Percentiles rank a stretch among this genome's conserved stretches.
These are phyloP conservation scores for Drosophila trapezifrons DNA, from an alignment of 1,140 invertebrate species.

Conservation along the genomic window DNA sequence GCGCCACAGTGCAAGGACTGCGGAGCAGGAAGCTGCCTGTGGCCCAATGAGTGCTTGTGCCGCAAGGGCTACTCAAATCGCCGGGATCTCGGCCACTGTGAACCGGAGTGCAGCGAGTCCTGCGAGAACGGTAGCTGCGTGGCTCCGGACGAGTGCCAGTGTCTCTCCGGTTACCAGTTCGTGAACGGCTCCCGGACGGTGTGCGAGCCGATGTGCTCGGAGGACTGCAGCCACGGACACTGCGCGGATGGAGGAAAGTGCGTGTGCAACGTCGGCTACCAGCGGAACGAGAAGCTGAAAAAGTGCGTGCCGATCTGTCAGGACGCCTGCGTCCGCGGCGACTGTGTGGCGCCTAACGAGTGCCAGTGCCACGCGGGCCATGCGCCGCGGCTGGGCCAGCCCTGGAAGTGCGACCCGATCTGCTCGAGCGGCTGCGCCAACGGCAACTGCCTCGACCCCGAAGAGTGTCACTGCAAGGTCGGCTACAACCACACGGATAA, in stretches of 20 bases:
- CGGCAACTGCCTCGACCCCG: conserved; percentile 83
- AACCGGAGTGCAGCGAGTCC: conserved; percentile 60
- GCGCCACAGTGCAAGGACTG: conserved; percentile 66
- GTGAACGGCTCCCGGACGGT: conserved; percentile 47
- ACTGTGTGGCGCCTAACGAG: conserved; percentile 86
- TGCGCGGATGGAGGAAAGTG: conserved; percentile 86
- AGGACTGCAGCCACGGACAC: conserved; percentile 86
- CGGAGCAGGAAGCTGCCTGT: conserved; percentile 62
- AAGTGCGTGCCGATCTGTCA: conserved; percentile 86
- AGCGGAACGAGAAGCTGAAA: conserved; percentile 76
- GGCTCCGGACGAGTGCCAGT: conserved; percentile 84
- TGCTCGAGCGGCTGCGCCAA: conserved; percentile 68
- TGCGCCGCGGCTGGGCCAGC: conserved; percentile 27
- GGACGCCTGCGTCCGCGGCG: conserved; percentile 86
- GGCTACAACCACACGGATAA: conserved; percentile 57
- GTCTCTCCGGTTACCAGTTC: conserved; percentile 48
- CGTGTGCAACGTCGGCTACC: conserved; percentile 86
- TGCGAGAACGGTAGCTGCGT: conserved; percentile 84
- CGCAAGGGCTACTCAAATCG: conserved; percentile 60
- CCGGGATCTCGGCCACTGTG: conserved; percentile 52
- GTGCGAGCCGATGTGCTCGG: conserved; percentile 79
- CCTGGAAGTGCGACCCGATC: conserved; percentile 65
- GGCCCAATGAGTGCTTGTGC: conserved; percentile 61
- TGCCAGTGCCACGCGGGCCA: conserved; percentile 85
- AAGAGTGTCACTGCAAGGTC: conserved; percentile 82